A percentile compares a stretch with the other conserved stretches of the same genome.
Conservation (phyloP, 2,888 invertebrate genomes). For the Amphipoea oculea region DNA sequence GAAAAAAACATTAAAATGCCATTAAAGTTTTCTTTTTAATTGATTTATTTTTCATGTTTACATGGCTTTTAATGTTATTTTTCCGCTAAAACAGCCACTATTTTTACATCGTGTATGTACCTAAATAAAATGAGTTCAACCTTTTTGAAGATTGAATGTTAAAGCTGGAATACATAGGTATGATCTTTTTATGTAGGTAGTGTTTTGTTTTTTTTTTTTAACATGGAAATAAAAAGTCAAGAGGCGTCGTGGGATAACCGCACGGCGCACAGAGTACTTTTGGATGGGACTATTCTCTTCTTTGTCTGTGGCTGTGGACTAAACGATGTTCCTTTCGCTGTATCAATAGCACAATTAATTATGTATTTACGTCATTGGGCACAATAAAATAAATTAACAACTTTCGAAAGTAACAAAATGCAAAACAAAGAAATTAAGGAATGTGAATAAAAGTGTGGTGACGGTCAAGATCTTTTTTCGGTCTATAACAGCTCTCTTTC, state of each 20-base stretch:
- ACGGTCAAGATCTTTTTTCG: background rate
- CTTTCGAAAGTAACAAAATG: background rate
- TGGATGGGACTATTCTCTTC: too few species aligned
- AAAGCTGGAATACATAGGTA: background rate
- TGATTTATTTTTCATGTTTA: constrained; percentile 2
- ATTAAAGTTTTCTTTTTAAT: constrained; percentile 26
- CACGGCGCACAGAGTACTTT: too few species aligned
- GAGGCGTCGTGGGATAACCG: background rate
- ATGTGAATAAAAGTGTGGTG: background rate
- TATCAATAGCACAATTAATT: too few species aligned
- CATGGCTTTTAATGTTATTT: background rate
- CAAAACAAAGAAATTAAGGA: background rate
- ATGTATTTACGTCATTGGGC: too few species aligned
- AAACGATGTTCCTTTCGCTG: background rate
- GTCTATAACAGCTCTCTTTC: background rate
- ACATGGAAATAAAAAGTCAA: too few species aligned
- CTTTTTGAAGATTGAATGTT: background rate
- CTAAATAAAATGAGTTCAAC: background rate
- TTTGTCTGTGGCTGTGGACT: too few species aligned
- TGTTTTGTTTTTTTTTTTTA: too few species aligned
- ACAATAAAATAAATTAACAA: background rate
- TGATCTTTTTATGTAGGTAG: background rate
- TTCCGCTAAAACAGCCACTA: background rate
- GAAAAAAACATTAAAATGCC: background rate
- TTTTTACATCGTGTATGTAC: background rate